phyloP scores from a whole-genome alignment of 2,113 vertebrate species.

The Crotophaga sulcirostris region DNA sequence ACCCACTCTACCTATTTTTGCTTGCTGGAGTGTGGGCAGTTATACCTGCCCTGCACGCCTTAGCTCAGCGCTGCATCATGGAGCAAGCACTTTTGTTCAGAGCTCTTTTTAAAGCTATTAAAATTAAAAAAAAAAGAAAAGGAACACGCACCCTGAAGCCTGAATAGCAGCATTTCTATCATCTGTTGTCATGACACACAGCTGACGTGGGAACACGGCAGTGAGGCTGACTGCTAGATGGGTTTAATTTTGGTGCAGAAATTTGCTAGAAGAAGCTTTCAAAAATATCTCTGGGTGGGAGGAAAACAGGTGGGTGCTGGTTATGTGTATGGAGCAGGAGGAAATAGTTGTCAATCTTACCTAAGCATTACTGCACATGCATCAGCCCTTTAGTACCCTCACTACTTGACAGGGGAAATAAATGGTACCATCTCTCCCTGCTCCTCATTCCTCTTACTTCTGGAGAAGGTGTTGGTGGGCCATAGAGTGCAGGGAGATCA shows the following conservation, averaged over 20 bases:
- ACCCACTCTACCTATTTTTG: constrained; percentile 59
- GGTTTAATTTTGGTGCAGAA: constrained; percentile 77
- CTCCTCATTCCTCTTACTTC: background rate
- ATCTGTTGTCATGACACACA: constrained; percentile 79
- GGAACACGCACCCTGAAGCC: constrained; percentile 53
- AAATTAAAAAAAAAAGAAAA: constrained; percentile 10
- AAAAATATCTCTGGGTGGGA: constrained; percentile 59
- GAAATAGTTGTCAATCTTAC: constrained; percentile 69
- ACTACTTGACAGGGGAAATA: background rate
- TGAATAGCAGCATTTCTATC: constrained; percentile 75
- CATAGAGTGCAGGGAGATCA: background rate
- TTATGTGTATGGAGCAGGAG: constrained; percentile 55
- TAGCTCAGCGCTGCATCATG: constrained; percentile 5
- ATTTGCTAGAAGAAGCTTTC: constrained; percentile 74
- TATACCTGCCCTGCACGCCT: constrained; percentile 31
- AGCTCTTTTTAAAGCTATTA: constrained; percentile 71
- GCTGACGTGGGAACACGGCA: constrained; percentile 76
- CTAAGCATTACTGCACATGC: constrained; percentile 48
- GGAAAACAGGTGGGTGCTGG: constrained; percentile 48
- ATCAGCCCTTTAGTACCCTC: constrained; percentile 40
- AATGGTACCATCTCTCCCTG: background rate
- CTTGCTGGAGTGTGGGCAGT: constrained; percentile 42
- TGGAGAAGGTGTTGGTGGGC: background rate
- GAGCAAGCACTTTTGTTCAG: constrained; percentile 62
- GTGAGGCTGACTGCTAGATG: constrained; percentile 73